Evolutionary conservation across 2,797 vertebrate species (phyloP).

Genomic region (Australoheros facetus): DNA sequence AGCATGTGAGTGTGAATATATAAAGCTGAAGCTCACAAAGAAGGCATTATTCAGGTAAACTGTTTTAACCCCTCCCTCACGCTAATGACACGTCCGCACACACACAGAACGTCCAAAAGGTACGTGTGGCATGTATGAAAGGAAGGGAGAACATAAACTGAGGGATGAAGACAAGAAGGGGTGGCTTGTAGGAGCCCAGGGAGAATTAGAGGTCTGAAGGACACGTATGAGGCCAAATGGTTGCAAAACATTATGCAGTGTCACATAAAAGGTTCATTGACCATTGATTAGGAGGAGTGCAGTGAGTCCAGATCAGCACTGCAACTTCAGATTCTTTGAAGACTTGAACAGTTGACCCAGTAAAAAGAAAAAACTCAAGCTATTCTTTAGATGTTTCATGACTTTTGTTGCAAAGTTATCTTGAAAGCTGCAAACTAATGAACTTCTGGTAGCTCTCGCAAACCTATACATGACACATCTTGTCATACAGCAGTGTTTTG

Average conservation of each 20-base stretch:
- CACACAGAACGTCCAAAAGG: slow-evolving; percentile 31
- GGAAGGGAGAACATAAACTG: slow-evolving; percentile 38
- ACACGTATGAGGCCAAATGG: slow-evolving; percentile 60
- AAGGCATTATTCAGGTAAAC: slow-evolving; percentile 74
- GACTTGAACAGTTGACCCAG: slow-evolving; percentile 26
- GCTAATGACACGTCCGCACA: slow-evolving; percentile 2
- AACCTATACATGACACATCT: not conserved
- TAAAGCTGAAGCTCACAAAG: slow-evolving; percentile 80
- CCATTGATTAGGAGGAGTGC: slow-evolving; percentile 61
- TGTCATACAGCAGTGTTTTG: not conserved
- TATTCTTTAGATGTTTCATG: slow-evolving; percentile 9
- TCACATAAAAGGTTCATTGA: slow-evolving; percentile 78
- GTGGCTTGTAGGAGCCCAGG: slow-evolving; percentile 34
- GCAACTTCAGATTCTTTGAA: slow-evolving; percentile 28
- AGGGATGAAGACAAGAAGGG: slow-evolving; percentile 30
- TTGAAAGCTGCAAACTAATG: not conserved
- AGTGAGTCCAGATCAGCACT: slow-evolving; percentile 6
- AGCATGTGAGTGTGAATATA: slow-evolving; percentile 58
- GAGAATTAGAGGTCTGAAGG: slow-evolving; percentile 31
- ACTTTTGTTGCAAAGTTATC: not conserved
- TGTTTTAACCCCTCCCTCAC: not conserved
- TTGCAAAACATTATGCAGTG: slow-evolving; percentile 69
- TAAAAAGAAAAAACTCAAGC: slow-evolving; percentile 20
- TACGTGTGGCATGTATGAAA: slow-evolving; percentile 29
- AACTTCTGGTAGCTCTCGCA: not conserved